Percentiles rank a stretch among this genome's conserved stretches.
These are phyloP conservation scores for Discoglossus pictus DNA, from an alignment of 2,797 vertebrate genomes.

Conservation along the genomic window DNA sequence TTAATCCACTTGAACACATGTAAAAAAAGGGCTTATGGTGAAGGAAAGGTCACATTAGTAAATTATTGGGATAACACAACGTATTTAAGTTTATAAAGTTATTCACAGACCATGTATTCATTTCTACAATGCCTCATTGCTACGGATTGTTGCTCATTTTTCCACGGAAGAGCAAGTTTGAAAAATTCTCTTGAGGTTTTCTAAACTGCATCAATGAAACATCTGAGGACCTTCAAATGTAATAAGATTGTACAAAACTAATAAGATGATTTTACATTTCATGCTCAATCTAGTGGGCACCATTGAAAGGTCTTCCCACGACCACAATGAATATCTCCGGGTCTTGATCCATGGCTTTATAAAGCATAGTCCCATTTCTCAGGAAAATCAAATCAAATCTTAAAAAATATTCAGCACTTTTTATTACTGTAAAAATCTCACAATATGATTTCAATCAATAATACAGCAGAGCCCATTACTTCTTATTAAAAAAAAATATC, in stretches of 20 bases:
- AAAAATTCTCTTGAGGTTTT: too few species aligned
- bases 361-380: constrained; percentile 1
- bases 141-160: too few species aligned
- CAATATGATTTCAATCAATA: constrained; percentile 32
- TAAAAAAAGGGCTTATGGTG: too few species aligned
- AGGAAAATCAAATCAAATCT: constrained; percentile 16
- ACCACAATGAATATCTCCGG: constrained; percentile 13
- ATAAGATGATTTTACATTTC: constrained; percentile 11
- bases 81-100: too few species aligned
- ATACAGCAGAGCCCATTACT: constrained; percentile 24
- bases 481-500: constrained; percentile 14
- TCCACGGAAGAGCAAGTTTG: too few species aligned
- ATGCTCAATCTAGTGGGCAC: background rate
- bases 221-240: background rate
- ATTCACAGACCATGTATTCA: too few species aligned
- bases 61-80: too few species aligned
- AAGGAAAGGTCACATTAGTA: too few species aligned
- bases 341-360: constrained; percentile 17
- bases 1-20: too few species aligned
- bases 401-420: constrained; percentile 28
- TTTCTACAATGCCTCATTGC: too few species aligned
- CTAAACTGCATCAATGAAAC: constrained; percentile 6
- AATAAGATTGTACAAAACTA: constrained; percentile 2
- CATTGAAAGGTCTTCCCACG: constrained; percentile 10
- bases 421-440: constrained; percentile 18